phyloP scores from a whole-genome alignment of 2,797 vertebrate species.

The Pipistrellus pipistrellus region DNA sequence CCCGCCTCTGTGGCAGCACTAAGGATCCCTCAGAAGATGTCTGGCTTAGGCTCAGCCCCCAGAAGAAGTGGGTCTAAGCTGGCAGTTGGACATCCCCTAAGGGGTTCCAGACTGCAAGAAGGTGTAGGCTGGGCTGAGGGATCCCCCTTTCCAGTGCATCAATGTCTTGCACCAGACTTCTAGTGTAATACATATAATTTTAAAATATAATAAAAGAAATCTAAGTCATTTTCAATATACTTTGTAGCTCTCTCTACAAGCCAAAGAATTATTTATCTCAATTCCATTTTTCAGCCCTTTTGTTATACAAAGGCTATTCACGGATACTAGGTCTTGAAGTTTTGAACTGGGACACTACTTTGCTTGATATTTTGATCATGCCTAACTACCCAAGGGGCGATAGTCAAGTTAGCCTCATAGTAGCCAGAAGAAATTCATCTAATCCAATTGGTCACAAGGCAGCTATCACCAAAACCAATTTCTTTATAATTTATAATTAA shows the following conservation, averaged over 20 bases:
- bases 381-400: constrained; percentile 83
- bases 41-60: too few relatives aligned
- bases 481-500: constrained; percentile 91
- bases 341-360: constrained; percentile 80
- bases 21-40: too few relatives aligned
- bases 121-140: too few relatives aligned
- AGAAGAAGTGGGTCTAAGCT: too few relatives aligned
- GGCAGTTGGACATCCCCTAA: too few relatives aligned
- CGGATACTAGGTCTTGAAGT: constrained; percentile 46
- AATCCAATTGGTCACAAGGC: constrained; percentile 88
- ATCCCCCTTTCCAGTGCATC: too few relatives aligned
- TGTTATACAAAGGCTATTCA: constrained; percentile 73
- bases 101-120: too few relatives aligned
- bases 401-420: constrained; percentile 87
- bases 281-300: constrained; percentile 76
- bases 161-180: too few relatives aligned
- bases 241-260: constrained; percentile 63
- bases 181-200: constrained; percentile 1
- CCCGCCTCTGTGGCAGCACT: too few relatives aligned
- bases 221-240: constrained; percentile 53
- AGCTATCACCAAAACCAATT: constrained; percentile 88
- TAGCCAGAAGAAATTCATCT: constrained; percentile 87
- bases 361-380: constrained; percentile 87
- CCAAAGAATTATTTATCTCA: constrained; percentile 61
- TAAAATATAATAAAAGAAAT: constrained; percentile 57